Evolutionary conservation across 2,113 vertebrate species (phyloP).

Genomic region (Mesoclemmys tuberculata): DNA sequence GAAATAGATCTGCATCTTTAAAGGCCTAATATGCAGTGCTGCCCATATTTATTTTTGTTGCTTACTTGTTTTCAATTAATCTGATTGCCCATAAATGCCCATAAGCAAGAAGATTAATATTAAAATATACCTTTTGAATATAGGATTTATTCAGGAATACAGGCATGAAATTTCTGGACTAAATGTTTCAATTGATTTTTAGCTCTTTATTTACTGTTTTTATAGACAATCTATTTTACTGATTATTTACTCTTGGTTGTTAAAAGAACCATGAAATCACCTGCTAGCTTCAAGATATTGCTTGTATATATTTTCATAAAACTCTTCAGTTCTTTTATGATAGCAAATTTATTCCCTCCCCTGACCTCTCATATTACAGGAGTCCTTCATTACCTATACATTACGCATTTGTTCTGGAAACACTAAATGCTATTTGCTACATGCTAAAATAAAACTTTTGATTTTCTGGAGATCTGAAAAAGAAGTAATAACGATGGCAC

Average conservation of each 20-base stretch:
- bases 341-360: not conserved
- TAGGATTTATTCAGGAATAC: not conserved
- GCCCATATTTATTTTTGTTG: not conserved
- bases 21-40: not conserved
- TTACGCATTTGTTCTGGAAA: not conserved
- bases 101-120: not conserved
- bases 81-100: not conserved
- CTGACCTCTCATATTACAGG: not conserved
- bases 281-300: not conserved
- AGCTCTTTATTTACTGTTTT: not conserved
- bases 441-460: not conserved
- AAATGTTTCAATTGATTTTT: not conserved
- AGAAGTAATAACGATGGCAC: not conserved
- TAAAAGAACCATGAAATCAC: not conserved
- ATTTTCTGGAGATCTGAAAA: not conserved
- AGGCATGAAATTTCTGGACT: not conserved
- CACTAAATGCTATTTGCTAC: not conserved
- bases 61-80: not conserved
- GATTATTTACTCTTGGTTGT: not conserved
- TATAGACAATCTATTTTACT: not conserved
- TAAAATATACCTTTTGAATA: not conserved
- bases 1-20: not conserved
- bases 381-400: not conserved
- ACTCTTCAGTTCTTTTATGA: not conserved
- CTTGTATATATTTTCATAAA: not conserved